Percentiles rank a stretch among this genome's conserved stretches.
These are phyloP conservation scores for Fistularia tabacaria DNA, from an alignment of 2,797 vertebrate genomes.

Conservation along the genomic window DNA sequence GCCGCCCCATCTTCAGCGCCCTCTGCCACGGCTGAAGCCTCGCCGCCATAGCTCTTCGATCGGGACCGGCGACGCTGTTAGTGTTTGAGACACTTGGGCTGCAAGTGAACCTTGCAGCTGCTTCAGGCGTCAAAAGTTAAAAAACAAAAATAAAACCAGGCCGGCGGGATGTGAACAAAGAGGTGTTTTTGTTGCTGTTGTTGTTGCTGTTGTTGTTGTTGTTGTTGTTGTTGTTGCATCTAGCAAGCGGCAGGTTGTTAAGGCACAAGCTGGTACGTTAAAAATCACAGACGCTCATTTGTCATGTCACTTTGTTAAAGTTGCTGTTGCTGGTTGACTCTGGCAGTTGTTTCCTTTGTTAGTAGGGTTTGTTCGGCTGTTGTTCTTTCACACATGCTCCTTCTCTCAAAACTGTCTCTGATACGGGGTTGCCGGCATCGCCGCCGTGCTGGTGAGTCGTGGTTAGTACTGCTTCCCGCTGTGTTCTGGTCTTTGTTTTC, in stretches of 20 bases:
- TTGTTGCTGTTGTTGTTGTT: background rate
- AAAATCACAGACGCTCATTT: slow-evolving; percentile 86
- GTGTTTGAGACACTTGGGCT: too few relatives aligned
- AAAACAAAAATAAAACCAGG: slow-evolving; percentile 11
- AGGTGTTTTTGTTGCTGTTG: slow-evolving; percentile 67
- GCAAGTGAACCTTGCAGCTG: too few relatives aligned
- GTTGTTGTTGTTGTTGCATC: slow-evolving; percentile 47
- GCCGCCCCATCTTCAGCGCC: too few relatives aligned
- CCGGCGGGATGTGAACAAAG: slow-evolving; percentile 34
- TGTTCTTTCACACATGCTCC: slow-evolving; percentile 73
- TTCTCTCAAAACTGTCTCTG: slow-evolving; percentile 64
- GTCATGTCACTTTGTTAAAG: slow-evolving; percentile 78
- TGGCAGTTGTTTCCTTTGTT: slow-evolving; percentile 72
- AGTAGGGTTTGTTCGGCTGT: slow-evolving; percentile 70
- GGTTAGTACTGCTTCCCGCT: slow-evolving; percentile 86
- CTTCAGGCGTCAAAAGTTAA: too few relatives aligned
- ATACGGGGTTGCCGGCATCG: slow-evolving; percentile 69
- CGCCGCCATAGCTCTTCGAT: too few relatives aligned
- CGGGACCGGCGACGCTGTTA: too few relatives aligned
- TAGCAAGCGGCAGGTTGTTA: slow-evolving; percentile 82
- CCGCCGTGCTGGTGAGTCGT: slow-evolving; percentile 71
- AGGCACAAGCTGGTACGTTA: slow-evolving; percentile 78
- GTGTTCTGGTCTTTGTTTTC: slow-evolving; percentile 60
- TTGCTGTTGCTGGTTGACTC: slow-evolving; percentile 63
- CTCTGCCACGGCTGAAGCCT: too few relatives aligned